A percentile compares a stretch with the other conserved stretches of the same genome.
These are phyloP conservation scores for Actinopyga echinites DNA, from an alignment of 53 echinoderm and acorn worm genomes.

Conservation along the genomic window DNA sequence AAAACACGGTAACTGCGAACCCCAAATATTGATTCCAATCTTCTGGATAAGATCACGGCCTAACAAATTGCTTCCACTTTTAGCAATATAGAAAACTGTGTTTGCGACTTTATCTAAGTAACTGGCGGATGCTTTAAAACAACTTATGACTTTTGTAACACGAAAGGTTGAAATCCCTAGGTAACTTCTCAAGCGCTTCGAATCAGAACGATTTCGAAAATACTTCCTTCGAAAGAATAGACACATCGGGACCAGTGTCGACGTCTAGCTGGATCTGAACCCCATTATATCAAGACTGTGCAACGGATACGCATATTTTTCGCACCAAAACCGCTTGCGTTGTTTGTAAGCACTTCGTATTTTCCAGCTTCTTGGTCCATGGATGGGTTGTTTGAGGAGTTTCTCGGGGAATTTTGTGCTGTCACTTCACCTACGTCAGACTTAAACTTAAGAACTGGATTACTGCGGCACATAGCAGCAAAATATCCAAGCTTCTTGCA, in stretches of 20 bases:
- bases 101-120: not conserved
- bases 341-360: not conserved
- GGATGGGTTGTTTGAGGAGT: not conserved
- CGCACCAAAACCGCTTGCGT: not conserved
- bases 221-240: not conserved
- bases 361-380: not conserved
- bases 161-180: too few relatives aligned
- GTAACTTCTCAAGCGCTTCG: too few relatives aligned
- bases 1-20: not conserved
- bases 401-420: not conserved
- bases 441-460: not conserved
- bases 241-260: not conserved
- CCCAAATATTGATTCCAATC: not conserved
- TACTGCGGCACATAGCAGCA: not conserved
- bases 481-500: not conserved
- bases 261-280: not conserved
- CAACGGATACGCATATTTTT: not conserved
- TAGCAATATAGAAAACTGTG: not conserved
- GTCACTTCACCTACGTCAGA: not conserved
- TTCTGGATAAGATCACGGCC: not conserved
- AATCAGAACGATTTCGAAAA: too few relatives aligned
- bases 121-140: too few relatives aligned
- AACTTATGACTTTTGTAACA: too few relatives aligned
- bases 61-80: conserved; percentile 10
- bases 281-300: not conserved